These are phyloP conservation scores for Megathymus violae DNA, from an alignment of 1,140 invertebrate genomes.

Conservation along the genomic window DNA sequence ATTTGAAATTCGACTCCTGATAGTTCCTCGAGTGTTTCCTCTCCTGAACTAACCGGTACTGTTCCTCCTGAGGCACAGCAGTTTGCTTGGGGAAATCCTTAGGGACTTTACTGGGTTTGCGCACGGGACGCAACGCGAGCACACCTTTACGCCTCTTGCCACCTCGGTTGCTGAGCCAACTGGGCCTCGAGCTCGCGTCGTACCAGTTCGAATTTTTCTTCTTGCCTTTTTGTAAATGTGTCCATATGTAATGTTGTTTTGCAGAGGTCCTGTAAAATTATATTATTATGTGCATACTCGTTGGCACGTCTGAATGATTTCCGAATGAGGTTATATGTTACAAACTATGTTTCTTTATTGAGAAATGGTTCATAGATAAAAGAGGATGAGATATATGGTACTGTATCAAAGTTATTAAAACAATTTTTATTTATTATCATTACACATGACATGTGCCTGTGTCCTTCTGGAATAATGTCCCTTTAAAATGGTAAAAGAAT, in stretches of 20 bases:
- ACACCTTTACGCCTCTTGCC: conserved; percentile 49
- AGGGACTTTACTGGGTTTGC: conserved; percentile 52
- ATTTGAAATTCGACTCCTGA: conserved; percentile 62
- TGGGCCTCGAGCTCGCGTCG: conserved; percentile 46
- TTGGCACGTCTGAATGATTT: too few species aligned
- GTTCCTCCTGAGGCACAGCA: conserved; percentile 65
- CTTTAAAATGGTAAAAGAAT: too few species aligned
- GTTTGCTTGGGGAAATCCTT: conserved; percentile 62
- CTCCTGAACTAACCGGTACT: conserved; percentile 58
- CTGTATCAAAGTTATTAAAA: too few species aligned
- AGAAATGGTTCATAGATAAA: too few species aligned
- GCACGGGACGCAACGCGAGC: conserved; percentile 40
- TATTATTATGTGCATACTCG: background rate
- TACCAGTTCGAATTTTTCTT: conserved; percentile 55
- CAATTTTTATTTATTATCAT: too few species aligned
- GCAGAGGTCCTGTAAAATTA: conserved; percentile 56
- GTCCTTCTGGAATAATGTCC: too few species aligned
- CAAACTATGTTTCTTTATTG: too few species aligned
- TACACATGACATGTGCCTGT: too few species aligned
- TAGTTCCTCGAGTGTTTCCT: conserved; percentile 66
- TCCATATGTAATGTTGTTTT: conserved; percentile 66
- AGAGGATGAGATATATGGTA: too few species aligned
- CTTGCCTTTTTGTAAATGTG: conserved; percentile 58
- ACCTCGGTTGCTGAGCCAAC: conserved; percentile 45
- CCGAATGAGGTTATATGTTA: too few species aligned